Base-by-base conservation (phyloP, 2,113 vertebrate genomes). In the Electrona antarctica region DNA sequence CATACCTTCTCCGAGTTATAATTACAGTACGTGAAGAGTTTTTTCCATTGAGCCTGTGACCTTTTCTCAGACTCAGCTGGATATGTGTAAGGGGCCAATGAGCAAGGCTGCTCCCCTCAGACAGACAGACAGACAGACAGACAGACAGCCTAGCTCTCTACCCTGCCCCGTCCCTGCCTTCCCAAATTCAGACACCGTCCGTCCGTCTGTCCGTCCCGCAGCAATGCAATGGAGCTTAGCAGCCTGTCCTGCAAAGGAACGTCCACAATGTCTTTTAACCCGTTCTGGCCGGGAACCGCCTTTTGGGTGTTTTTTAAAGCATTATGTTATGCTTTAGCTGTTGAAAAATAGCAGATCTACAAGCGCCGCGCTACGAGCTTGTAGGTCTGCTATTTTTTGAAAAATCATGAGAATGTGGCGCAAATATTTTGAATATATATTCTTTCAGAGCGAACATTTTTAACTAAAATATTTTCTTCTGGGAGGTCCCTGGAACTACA, bases 11-110 rank as follows among this genome's bases (percentile, higher is more conserved):
- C 66, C 62, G 54, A 70, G 82, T 83, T 87, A 87, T 82, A 87
- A 90, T 89, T 87, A 41, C 33, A 41, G 33, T 41, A 91, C 71
- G 78, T n/a, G 72, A 78, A 66, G 69, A 74, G 81, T 89, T 86
- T 92, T 21, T 92, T 91, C 87, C 88, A 88, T 14, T 85, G 83
- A 71, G 83, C 76, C 68, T 11, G 65, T 89, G 88, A 90, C 89
- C 91, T 91, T 90, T 90, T 73, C 78, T 80, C 69, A 33, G 81
- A 67, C 78, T 78, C 78, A 82, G 78, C 62, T 77, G 80, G 69
- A 86, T 69, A 70, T 82, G 83, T 78, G 21, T 21, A 81, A 64
- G 82, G 33, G 82, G 74, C 85, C 87, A 82, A 58, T 15, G 74
- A 80, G 64, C 54, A 68, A 65, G 54, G 51, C 41, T 6, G 41